A percentile compares a stretch with the other conserved stretches of the same genome.
Conservation (phyloP, 2,797 vertebrate genomes). For the Poecilia wingei region DNA sequence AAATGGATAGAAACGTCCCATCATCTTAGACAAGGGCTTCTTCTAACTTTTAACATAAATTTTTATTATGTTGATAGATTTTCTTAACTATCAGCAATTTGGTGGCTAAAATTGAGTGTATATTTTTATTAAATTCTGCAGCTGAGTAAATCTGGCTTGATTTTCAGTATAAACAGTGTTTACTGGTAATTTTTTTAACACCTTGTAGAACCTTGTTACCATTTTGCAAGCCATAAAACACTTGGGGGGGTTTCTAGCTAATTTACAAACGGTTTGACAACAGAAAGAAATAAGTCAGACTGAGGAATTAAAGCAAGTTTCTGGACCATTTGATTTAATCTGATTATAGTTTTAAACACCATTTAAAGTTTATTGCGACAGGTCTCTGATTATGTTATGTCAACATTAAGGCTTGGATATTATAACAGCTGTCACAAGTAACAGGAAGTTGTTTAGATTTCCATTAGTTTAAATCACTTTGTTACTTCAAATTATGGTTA, state of each 20-base stretch:
- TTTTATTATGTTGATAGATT: not conserved
- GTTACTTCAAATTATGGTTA: not conserved
- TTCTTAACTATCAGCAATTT: not conserved
- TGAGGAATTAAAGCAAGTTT: not conserved
- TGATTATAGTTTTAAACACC: not conserved
- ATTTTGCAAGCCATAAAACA: not conserved
- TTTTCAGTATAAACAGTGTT: not conserved
- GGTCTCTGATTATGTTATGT: not conserved
- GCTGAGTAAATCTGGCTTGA: not conserved
- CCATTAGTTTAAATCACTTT: not conserved
- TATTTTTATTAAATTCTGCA: no score
- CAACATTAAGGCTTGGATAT: not conserved
- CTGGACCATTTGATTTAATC: not conserved
- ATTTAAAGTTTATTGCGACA: not conserved
- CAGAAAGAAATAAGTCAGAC: not conserved
- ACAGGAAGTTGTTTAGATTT: not conserved
- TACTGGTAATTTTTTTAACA: not conserved
- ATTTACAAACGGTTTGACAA: not conserved
- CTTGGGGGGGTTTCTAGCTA: not conserved
- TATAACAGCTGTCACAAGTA: not conserved
- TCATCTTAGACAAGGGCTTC: not conserved
- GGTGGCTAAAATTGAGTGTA: not conserved
- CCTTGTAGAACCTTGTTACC: not conserved
- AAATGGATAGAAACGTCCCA: slow-evolving; percentile 43
- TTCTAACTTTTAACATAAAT: slow-evolving; percentile 10